phyloP scores from a whole-genome alignment of 2,113 vertebrate species.

The Gobius niger region DNA sequence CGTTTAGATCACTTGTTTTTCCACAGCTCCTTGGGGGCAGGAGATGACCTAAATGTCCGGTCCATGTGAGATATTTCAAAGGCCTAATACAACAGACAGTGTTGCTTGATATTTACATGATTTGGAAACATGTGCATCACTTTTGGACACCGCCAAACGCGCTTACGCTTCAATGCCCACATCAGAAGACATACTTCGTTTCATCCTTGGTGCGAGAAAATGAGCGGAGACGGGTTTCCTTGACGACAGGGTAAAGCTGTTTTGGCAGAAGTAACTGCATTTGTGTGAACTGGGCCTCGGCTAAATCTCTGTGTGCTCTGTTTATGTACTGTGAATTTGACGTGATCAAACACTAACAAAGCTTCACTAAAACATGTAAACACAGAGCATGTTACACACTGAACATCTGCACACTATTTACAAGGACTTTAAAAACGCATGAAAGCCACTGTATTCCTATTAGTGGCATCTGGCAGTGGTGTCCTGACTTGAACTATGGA shows the following conservation, averaged over 20 bases:
- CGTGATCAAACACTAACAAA: constrained; percentile 5
- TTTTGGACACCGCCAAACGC: neutral
- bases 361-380: neutral
- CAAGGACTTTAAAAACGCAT: neutral
- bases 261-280: constrained; percentile 62
- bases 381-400: neutral
- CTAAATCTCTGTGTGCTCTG: neutral
- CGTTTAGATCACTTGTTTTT: neutral
- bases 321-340: constrained; percentile 2
- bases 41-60: constrained; percentile 52
- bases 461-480: no score
- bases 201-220: constrained; percentile 34
- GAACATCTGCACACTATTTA: neutral
- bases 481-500: no score
- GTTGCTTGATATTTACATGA: neutral
- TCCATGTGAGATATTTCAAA: constrained; percentile 24
- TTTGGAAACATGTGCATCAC: neutral
- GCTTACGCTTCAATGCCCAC: neutral
- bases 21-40: constrained; percentile 41
- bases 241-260: constrained; percentile 76
- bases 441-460: neutral
- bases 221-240: constrained; percentile 71
- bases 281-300: constrained; percentile 6
- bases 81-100: neutral
- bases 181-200: constrained; percentile 6